These are phyloP conservation scores for Procambarus virginalis DNA, from an alignment of 1,140 invertebrate species.

Conservation along the genomic window DNA sequence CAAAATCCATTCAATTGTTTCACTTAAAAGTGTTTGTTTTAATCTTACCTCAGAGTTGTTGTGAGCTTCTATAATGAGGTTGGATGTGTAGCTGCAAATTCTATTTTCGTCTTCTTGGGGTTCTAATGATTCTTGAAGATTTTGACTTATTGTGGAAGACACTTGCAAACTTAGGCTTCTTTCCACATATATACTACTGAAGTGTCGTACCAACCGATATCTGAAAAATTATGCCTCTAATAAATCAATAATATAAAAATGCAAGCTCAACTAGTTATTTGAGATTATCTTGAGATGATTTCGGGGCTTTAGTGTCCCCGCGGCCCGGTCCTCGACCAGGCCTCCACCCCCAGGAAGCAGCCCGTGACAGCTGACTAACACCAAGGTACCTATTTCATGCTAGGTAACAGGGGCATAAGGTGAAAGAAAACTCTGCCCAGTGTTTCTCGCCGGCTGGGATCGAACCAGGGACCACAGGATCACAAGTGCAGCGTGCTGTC, in stretches of 20 bases:
- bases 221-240: neutral
- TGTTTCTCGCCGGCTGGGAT: too few relatives aligned
- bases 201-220: constrained; percentile 29
- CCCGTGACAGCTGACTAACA: too few relatives aligned
- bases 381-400: too few relatives aligned
- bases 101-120: neutral
- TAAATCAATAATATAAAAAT: neutral
- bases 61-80: constrained; percentile 40
- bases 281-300: too few relatives aligned
- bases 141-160: constrained; percentile 38
- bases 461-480: too few relatives aligned
- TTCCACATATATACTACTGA: constrained; percentile 46
- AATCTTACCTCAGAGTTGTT: constrained; percentile 43
- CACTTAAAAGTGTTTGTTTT: neutral
- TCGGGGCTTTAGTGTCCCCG: too few relatives aligned
- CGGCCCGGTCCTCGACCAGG: too few relatives aligned
- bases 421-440: too few relatives aligned
- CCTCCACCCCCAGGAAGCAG: too few relatives aligned
- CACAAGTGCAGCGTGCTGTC: too few relatives aligned
- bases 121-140: constrained; percentile 17
- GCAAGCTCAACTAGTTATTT: too few relatives aligned
- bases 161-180: constrained; percentile 54
- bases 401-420: too few relatives aligned
- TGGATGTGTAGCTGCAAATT: constrained; percentile 31
- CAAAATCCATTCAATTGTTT: neutral